These are phyloP conservation scores for Gobiocypris rarus DNA, from an alignment of 2,113 vertebrate genomes.

Conservation along the genomic window DNA sequence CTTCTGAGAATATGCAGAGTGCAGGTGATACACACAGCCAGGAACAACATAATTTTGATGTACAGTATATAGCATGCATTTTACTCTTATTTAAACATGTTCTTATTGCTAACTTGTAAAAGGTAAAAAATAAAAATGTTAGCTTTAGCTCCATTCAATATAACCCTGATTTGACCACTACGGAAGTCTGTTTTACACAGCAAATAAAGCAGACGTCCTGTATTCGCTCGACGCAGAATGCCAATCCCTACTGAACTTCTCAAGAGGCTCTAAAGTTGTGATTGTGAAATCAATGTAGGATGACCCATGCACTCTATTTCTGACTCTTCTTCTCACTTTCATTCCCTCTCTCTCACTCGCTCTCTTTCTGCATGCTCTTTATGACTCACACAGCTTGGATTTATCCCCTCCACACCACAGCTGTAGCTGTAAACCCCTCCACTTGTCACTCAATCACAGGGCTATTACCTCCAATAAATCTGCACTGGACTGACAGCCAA, in stretches of 20 bases:
- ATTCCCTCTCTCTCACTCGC: background rate
- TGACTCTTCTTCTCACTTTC: constrained; percentile 25
- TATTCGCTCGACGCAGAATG: background rate
- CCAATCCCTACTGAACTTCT: background rate
- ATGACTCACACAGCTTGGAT: constrained; percentile 33
- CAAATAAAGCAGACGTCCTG: background rate
- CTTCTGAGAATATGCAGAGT: too few relatives aligned
- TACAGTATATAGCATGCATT: background rate
- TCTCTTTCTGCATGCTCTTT: constrained; percentile 34
- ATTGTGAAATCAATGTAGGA: constrained; percentile 14
- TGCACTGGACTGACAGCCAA: constrained; percentile 55
- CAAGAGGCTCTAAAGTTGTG: constrained; percentile 35
- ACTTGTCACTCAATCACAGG: constrained; percentile 58
- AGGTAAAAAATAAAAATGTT: background rate
- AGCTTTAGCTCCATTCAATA: background rate
- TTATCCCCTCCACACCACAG: constrained; percentile 42
- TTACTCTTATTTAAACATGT: background rate
- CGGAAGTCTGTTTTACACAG: background rate
- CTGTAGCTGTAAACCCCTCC: constrained; percentile 43
- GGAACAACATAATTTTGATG: background rate
- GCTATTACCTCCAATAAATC: constrained; percentile 61
- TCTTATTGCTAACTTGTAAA: background rate
- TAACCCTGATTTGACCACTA: background rate
- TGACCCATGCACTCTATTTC: constrained; percentile 24
- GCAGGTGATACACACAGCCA: background rate